Percentiles rank a stretch among this genome's conserved stretches.
Evolutionary conservation across 2,797 vertebrate species (phyloP).

Genomic region (Phrynocephalus forsythii): DNA sequence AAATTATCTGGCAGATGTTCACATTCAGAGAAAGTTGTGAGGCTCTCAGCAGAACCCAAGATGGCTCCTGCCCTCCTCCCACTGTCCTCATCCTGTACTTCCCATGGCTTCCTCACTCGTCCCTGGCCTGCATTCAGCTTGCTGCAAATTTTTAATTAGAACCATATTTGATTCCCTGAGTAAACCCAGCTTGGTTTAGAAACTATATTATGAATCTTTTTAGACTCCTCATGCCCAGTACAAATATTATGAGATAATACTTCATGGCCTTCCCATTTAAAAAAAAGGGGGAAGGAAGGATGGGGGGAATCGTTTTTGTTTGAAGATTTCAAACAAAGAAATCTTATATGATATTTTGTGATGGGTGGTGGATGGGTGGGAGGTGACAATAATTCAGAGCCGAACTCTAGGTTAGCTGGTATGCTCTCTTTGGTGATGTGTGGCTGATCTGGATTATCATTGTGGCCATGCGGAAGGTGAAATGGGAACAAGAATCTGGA

Average conservation of each 20-base stretch:
- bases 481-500: background rate
- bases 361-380: background rate
- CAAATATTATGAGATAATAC: constrained; percentile 66
- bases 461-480: background rate
- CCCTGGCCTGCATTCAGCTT: constrained; percentile 40
- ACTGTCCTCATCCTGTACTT: background rate
- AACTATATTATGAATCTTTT: constrained; percentile 53
- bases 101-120: constrained; percentile 46
- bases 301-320: constrained; percentile 24
- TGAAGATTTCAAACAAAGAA: constrained; percentile 47
- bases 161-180: constrained; percentile 62
- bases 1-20: constrained; percentile 42
- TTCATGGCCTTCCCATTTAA: constrained; percentile 62
- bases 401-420: background rate
- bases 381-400: background rate
- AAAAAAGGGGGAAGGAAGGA: constrained; percentile 17
- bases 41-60: constrained; percentile 41
- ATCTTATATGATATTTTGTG: constrained; percentile 21
- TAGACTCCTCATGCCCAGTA: constrained; percentile 56
- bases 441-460: background rate
- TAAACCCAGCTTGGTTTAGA: constrained; percentile 44
- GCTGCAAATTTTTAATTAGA: constrained; percentile 66
- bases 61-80: constrained; percentile 31
- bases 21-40: constrained; percentile 43
- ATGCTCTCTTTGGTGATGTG: background rate